These are phyloP conservation scores for Microctonus aethiopoides DNA, from an alignment of 2,888 invertebrate species.

Conservation along the genomic window DNA sequence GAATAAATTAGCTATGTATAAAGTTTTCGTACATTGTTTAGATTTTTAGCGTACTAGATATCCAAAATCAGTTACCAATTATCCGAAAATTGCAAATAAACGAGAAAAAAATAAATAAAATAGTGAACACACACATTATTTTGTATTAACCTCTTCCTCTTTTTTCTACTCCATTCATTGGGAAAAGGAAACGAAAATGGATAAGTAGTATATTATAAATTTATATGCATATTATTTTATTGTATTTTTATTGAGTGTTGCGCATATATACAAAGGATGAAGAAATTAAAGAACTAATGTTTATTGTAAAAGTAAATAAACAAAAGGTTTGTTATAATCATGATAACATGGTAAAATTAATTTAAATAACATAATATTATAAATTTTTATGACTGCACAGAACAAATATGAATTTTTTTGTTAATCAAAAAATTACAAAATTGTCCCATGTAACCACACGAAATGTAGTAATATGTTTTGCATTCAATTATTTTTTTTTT, in stretches of 20 bases:
- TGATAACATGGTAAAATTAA: constrained; percentile 64
- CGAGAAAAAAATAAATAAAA: constrained; percentile 47
- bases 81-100: constrained; percentile 61
- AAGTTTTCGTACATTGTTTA: constrained; percentile 63
- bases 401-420: background rate
- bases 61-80: constrained; percentile 63
- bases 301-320: constrained; percentile 65
- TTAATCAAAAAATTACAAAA: background rate
- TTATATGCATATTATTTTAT: constrained; percentile 38
- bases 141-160: background rate
- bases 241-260: constrained; percentile 64
- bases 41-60: constrained; percentile 60
- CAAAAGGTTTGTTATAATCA: constrained; percentile 61
- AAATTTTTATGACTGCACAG: constrained; percentile 11
- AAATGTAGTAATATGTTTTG: background rate
- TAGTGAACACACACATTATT: background rate
- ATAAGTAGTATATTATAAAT: constrained; percentile 6
- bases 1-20: constrained; percentile 57
- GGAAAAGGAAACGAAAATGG: background rate
- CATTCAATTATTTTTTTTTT: no score
- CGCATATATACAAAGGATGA: constrained; percentile 66
- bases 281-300: constrained; percentile 65
- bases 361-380: constrained; percentile 63
- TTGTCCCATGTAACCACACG: background rate
- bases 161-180: background rate